Conservation (phyloP, 2,888 invertebrate species). For the Ochropleura plecta region DNA sequence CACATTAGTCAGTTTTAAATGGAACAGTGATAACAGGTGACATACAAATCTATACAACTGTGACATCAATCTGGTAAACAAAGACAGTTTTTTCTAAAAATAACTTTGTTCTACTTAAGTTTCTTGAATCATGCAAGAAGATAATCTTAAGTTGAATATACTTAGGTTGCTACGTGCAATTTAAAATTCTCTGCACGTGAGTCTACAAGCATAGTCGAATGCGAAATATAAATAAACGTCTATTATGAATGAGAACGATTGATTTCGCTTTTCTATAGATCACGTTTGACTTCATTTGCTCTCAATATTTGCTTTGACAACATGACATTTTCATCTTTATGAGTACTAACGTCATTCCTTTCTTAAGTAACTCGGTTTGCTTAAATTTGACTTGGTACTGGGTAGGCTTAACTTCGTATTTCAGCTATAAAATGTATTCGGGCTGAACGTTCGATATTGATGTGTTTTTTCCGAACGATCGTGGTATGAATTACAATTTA, state of each 20-base stretch:
- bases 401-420: constrained; percentile 22
- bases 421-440: constrained; percentile 30
- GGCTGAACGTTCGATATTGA: constrained; percentile 36
- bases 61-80: constrained; percentile 30
- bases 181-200: constrained; percentile 26
- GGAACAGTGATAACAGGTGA: constrained; percentile 60
- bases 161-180: constrained; percentile 15
- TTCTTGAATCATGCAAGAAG: constrained; percentile 20
- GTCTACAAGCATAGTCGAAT: constrained; percentile 29
- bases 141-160: constrained; percentile 13
- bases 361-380: constrained; percentile 26
- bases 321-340: constrained; percentile 32
- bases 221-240: constrained; percentile 45
- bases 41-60: constrained; percentile 48
- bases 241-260: constrained; percentile 45
- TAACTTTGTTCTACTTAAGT: constrained; percentile 17
- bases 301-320: constrained; percentile 33
- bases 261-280: constrained; percentile 47
- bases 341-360: constrained; percentile 9
- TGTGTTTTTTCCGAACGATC: constrained; percentile 45
- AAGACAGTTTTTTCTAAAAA: constrained; percentile 29
- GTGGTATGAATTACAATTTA: constrained; percentile 48
- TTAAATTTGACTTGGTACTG: constrained; percentile 21
- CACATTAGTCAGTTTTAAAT: constrained; percentile 62
- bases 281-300: constrained; percentile 33